Conservation (phyloP, 2,113 vertebrate genomes). For the Riparia riparia region DNA sequence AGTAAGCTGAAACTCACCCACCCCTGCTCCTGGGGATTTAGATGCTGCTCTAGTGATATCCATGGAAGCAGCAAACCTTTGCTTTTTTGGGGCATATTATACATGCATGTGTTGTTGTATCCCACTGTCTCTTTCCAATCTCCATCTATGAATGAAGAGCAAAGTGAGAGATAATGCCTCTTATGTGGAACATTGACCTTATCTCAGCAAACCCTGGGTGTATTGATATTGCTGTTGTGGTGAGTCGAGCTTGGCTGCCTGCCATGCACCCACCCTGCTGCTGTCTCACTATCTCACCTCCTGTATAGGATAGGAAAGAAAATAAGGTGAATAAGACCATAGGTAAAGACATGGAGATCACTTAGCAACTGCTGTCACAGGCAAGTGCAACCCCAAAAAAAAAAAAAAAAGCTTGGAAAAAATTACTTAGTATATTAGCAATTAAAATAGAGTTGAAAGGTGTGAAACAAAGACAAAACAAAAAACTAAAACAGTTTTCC, state of each 20-base stretch:
- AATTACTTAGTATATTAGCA: background rate
- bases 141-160: background rate
- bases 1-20: background rate
- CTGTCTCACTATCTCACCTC: background rate
- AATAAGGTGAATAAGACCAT: background rate
- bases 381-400: background rate
- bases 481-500: background rate
- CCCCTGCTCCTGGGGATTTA: background rate
- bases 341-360: background rate
- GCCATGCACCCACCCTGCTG: accelerated
- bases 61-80: background rate
- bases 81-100: background rate
- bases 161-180: background rate
- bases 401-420: background rate
- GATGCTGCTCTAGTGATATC: background rate
- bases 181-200: background rate
- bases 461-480: background rate
- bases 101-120: accelerated
- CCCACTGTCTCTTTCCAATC: background rate
- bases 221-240: background rate
- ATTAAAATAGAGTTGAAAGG: background rate
- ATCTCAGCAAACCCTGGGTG: background rate
- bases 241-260: background rate
- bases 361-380: background rate
- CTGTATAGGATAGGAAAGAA: background rate